These are phyloP conservation scores for Brachionus sp. DNA, from an alignment of 1,140 invertebrate genomes.

Conservation along the genomic window DNA sequence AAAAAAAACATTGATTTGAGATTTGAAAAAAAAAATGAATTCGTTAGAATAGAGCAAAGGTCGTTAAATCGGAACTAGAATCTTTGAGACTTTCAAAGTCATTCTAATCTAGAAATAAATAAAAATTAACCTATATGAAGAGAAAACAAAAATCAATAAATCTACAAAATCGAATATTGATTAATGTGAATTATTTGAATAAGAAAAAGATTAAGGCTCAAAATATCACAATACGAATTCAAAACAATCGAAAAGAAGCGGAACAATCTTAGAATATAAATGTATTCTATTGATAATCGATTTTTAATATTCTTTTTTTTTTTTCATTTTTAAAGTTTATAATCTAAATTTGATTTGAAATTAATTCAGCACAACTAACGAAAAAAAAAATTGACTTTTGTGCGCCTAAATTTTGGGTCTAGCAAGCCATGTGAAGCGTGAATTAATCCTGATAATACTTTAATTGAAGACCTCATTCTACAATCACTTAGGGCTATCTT, in stretches of 20 bases:
- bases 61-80: not conserved
- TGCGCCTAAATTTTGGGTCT: not conserved
- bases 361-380: not conserved
- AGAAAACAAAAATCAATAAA: not conserved
- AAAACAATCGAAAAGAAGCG: not conserved
- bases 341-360: slow-evolving; percentile 8
- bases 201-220: slow-evolving; percentile 14
- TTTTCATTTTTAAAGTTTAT: not conserved
- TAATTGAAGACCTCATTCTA: not conserved
- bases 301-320: slow-evolving; percentile 22
- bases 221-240: not conserved
- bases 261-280: not conserved
- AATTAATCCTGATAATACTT: slow-evolving; percentile 31
- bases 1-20: no score
- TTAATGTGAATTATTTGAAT: not conserved
- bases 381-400: not conserved
- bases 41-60: not conserved
- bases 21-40: not conserved
- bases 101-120: slow-evolving; percentile 31
- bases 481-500: slow-evolving; percentile 6
- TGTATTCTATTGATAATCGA: slow-evolving; percentile 16
- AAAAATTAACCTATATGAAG: not conserved
- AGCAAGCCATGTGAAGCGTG: slow-evolving; percentile 1
- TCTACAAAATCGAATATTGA: not conserved
- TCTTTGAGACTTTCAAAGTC: not conserved